Percentiles rank a stretch among this genome's conserved stretches.
phyloP scores from a whole-genome alignment of 2,113 vertebrate genomes.

The Mugil cephalus region DNA sequence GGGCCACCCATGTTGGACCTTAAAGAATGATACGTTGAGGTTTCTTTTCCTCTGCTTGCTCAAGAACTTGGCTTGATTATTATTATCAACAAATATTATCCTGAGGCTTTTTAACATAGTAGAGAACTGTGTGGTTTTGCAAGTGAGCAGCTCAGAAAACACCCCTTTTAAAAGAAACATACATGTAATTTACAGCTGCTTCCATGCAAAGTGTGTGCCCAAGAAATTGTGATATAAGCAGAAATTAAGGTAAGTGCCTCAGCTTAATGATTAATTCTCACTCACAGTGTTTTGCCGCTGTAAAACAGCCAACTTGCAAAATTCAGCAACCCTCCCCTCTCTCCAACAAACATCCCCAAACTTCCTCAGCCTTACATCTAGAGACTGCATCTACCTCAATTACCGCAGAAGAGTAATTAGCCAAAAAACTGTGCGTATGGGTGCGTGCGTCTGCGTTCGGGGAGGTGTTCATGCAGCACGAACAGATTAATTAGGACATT shows the following conservation, averaged over 20 bases:
- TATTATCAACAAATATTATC: not conserved
- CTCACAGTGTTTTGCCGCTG: constrained; percentile 46
- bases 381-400: constrained; percentile 77
- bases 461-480: constrained; percentile 81
- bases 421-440: constrained; percentile 86
- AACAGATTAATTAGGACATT: constrained; percentile 97
- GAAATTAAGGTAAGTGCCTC: constrained; percentile 62
- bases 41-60: not conserved
- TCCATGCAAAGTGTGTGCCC: constrained; percentile 23
- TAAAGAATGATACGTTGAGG: not conserved
- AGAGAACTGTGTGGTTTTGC: no score
- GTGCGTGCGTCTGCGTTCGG: constrained; percentile 81
- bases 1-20: constrained; percentile 25
- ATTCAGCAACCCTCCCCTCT: constrained; percentile 27
- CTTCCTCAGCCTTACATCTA: constrained; percentile 61
- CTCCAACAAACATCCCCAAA: constrained; percentile 42
- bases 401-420: constrained; percentile 88
- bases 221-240: constrained; percentile 47
- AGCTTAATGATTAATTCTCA: constrained; percentile 60
- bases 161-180: constrained; percentile 2
- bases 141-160: no score
- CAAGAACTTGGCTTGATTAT: not conserved
- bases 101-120: not conserved
- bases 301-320: constrained; percentile 60
- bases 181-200: not conserved